A percentile compares a stretch with the other conserved stretches of the same genome.
phyloP scores from a whole-genome alignment of 2,888 invertebrate genomes.

The Resseliella maxima region DNA sequence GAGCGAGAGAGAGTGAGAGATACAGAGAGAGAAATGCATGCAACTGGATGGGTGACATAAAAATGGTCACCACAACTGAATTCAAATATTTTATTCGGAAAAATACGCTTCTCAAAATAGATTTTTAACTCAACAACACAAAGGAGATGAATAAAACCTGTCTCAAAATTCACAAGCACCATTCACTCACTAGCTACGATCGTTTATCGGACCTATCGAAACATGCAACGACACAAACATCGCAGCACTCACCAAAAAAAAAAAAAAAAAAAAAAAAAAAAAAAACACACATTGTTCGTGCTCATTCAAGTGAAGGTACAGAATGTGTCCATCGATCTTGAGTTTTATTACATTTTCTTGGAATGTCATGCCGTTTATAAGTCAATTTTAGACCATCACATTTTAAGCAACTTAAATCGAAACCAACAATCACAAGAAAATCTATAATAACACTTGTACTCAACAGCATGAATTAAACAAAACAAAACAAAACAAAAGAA shows the following conservation, averaged over 20 bases:
- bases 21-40: background rate
- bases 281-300: background rate
- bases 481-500: background rate
- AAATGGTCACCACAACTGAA: conserved; percentile 26
- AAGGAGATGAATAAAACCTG: background rate
- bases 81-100: background rate
- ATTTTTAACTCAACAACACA: conserved; percentile 16
- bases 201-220: conserved; percentile 1
- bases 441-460: background rate
- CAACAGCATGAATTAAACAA: background rate
- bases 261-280: no score
- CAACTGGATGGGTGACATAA: background rate
- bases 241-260: background rate
- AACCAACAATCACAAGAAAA: background rate
- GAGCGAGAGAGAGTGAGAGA: no score
- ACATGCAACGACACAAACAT: conserved; percentile 6
- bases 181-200: background rate
- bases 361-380: background rate
- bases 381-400: background rate
- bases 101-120: conserved; percentile 5
- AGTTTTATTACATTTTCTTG: background rate
- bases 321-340: background rate
- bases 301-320: background rate
- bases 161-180: background rate
- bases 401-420: background rate